Base-by-base conservation (phyloP, 2,888 invertebrate genomes). In the Cynaeus angustus region DNA sequence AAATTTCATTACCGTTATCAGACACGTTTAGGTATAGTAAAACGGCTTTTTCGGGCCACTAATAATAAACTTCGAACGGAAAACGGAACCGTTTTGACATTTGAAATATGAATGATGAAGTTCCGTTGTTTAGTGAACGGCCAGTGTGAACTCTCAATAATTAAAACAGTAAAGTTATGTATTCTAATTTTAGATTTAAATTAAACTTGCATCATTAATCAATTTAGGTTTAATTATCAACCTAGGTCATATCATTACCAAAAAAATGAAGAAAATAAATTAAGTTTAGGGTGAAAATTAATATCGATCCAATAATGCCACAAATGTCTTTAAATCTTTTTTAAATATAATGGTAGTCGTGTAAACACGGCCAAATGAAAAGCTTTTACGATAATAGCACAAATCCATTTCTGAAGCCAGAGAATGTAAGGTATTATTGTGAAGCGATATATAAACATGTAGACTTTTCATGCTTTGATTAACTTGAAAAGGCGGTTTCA, bases 1-100 rank as follows among this genome's bases (percentile, higher is more conserved):
- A 56, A 56, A 56, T 56, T 56, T 56, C 14, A 43, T 43, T 56
- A 26, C 6, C 43, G 28, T 30, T 53, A 53, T 53, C 33, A 13
- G 28, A 3, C 7, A 21, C 46, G 16, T 46, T 12, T 16, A 16
- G 16, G 46, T 5, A 28, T 53, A 53, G 13, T 53, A 33, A 53
- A 33, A 33, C 13, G 53, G 53, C 37, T 33, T 53, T 50, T 33
- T 8, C 21, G 43, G 16, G 43, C 33, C 2, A 14, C 28, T 43
- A 30, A 33, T 48, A 61, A 61, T 48, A 48, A 48, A 61, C 26
- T 61, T 33, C n/a, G 21, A 64, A 52, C 52, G 21, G 38, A 56
- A 66, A 66, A 66, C 66, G 66, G 56, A 66, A 56, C 48, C 43
- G 26, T 48, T 66, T 46, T 66, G 65, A 65, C 65, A 53, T 43